Evolutionary conservation across 2,113 vertebrate genomes (phyloP).

Genomic region (Otus sunia): DNA sequence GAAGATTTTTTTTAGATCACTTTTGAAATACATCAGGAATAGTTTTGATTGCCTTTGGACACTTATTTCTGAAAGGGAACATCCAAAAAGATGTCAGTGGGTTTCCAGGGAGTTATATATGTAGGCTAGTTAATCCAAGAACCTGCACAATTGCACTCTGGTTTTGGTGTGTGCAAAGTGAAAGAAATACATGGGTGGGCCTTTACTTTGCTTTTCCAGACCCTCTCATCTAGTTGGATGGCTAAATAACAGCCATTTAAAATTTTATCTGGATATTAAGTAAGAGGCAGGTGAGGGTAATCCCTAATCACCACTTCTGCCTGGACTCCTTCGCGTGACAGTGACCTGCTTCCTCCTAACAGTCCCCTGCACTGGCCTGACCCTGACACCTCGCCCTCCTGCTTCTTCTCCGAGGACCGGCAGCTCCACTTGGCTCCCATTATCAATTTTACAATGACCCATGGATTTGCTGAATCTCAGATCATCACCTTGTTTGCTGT

Average conservation of each 20-base stretch:
- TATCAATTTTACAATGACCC: neutral
- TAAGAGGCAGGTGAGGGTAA: neutral
- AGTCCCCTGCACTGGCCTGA: neutral
- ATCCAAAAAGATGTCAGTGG: neutral
- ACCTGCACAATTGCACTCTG: neutral
- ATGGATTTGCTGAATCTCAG: neutral
- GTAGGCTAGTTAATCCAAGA: neutral
- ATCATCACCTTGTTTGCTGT: rapidly evolving
- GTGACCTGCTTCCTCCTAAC: neutral
- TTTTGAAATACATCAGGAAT: neutral
- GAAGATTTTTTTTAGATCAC: neutral
- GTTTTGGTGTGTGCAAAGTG: neutral
- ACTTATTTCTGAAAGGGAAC: neutral
- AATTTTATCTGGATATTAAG: neutral
- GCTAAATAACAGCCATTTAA: neutral
- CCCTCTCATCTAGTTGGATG: neutral
- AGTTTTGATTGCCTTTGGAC: neutral
- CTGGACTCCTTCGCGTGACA: rapidly evolving
- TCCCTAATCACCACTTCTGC: neutral
- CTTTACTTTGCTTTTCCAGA: neutral
- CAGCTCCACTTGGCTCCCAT: neutral
- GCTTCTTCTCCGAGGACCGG: neutral
- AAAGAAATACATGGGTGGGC: neutral
- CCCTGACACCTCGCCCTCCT: neutral
- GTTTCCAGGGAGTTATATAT: neutral